These are phyloP conservation scores for Homarus americanus DNA, from an alignment of 1,140 invertebrate genomes.

Conservation along the genomic window DNA sequence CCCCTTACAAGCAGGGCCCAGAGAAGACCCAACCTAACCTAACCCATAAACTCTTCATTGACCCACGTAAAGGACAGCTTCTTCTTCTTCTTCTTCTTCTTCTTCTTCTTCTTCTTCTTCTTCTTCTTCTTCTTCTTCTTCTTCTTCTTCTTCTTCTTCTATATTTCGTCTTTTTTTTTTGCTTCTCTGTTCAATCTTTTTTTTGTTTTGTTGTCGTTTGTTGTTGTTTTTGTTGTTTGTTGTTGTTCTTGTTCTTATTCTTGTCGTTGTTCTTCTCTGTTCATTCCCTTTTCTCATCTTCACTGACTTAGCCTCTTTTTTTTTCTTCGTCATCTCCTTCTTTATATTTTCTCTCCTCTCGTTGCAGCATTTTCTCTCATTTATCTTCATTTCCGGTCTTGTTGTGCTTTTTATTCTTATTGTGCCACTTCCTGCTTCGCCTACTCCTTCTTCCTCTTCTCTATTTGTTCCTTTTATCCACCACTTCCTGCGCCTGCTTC, in stretches of 20 bases:
- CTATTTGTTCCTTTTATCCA: background rate
- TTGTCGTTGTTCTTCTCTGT: too few relatives aligned
- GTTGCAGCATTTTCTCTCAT: background rate
- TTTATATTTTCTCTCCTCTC: background rate
- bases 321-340: background rate
- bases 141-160: background rate
- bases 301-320: too few relatives aligned
- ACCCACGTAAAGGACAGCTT: background rate
- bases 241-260: too few relatives aligned
- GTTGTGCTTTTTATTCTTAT: background rate
- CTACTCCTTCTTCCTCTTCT: background rate
- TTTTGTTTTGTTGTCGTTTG: background rate
- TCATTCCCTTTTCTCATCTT: too few relatives aligned
- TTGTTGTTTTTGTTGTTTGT: too few relatives aligned
- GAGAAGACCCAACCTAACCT: background rate
- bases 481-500: background rate
- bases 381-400: background rate
- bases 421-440: background rate
- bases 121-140: background rate
- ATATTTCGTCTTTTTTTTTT: background rate
- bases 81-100: background rate
- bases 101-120: background rate
- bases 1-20: background rate
- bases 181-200: background rate
- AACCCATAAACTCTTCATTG: background rate